Conservation (phyloP, 2,113 vertebrate genomes). For the Buteo buteo region DNA sequence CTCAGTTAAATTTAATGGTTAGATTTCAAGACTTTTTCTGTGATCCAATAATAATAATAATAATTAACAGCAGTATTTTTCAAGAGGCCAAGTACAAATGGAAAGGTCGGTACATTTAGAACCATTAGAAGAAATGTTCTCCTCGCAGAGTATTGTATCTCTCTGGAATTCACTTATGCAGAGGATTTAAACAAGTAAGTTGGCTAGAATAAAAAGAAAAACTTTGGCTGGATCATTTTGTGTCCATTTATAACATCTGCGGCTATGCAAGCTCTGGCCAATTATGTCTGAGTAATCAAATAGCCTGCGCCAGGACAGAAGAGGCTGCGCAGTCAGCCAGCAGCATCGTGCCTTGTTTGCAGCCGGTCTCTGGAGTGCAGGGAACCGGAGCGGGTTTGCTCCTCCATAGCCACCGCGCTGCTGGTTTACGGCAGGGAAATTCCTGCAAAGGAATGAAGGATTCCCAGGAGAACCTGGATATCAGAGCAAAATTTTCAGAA, state of each 20-base stretch:
- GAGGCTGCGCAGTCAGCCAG: background rate
- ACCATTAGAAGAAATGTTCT: background rate
- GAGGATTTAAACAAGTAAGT: background rate
- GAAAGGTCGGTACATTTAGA: background rate
- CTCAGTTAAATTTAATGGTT: background rate
- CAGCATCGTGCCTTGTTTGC: background rate
- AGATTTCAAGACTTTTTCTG: background rate
- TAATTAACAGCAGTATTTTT: background rate
- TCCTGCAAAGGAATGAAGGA: background rate
- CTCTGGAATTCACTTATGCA: background rate
- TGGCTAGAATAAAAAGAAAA: background rate
- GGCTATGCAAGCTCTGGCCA: background rate
- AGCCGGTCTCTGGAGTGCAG: background rate
- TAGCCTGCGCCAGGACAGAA: accelerated
- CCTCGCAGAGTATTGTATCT: background rate
- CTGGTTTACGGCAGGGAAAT: background rate
- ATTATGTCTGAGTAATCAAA: background rate
- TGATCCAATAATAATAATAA: background rate
- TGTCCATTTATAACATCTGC: background rate
- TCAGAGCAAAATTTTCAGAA: background rate
- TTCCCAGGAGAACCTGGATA: background rate
- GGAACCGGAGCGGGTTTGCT: background rate
- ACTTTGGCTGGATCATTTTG: background rate
- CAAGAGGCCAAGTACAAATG: background rate
- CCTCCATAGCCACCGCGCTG: background rate